Base-by-base conservation (phyloP, 2,888 invertebrate genomes). In the Unio pictorum region DNA sequence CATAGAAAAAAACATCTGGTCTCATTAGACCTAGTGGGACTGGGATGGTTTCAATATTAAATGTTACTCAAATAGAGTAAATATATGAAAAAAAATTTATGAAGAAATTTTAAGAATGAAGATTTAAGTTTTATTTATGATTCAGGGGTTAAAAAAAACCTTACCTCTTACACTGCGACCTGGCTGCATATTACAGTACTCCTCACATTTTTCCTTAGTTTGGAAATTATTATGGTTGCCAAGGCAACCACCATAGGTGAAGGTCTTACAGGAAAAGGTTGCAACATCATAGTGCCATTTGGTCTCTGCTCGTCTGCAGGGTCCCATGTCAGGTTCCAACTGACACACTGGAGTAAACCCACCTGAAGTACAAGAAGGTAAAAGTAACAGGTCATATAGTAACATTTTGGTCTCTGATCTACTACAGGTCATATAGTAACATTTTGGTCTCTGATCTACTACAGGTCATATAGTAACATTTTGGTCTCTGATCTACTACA, bases 181-280 rank as follows among this genome's bases (percentile, higher is more conserved):
- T 17, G 23, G 28, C 59, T 75, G 54, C 26, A 75, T 61, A 17
- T 71, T 71, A 69, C 77, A 79, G 67, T 75, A 76, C 26, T 74
- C 70, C 4, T 60, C 69, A 67, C 81, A 81, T 57, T 81, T 75
- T 6, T 73, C 73, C 26, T 72, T 63, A 18, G 69, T 72, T 63
- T 73, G 73, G 91, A 97, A 98, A 57, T 86, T 82, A 77, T 90
- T 90, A 34, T 81, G 85, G 77, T 90, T 90, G n/a, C 90, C 90
- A 18, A 83, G 86, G 76, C 90, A 90, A 30, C 90, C 89, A 23
- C 92, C 93, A 81, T 93, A 96, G 73, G 92, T 90, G 91, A 97
- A 97, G 83, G 92, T 92, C 61, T 92, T 91, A 85, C 95, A 95
- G 18, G 89, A 89, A 55, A 95, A 95, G 61, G 93, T 93, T 17